phyloP scores from a whole-genome alignment of 2,888 invertebrate species.

The Dexiosoma caninum region DNA sequence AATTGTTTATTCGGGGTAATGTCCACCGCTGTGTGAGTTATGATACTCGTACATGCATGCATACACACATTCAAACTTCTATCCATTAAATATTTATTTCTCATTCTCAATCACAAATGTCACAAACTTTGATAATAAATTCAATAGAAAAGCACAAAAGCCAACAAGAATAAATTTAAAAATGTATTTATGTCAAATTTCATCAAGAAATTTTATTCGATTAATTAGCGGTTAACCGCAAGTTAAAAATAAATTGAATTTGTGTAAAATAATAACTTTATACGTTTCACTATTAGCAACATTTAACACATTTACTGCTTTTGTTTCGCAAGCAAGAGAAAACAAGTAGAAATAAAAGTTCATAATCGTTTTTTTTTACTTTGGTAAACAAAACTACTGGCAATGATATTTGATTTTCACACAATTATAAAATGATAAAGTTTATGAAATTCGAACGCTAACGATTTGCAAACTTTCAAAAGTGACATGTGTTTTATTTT shows the following conservation, averaged over 20 bases:
- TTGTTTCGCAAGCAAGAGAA: background rate
- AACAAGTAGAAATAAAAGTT: background rate
- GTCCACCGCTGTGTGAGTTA: too few species aligned
- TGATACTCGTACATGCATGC: too few species aligned
- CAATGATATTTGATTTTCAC: conserved; percentile 13
- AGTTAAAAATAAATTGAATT: conserved; percentile 68
- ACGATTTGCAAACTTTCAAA: background rate
- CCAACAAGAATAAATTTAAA: conserved; percentile 22
- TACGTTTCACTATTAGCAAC: background rate
- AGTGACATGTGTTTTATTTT: background rate
- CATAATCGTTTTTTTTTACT: background rate
- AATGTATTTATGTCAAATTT: conserved; percentile 57
- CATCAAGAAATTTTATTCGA: conserved; percentile 61
- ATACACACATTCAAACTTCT: too few species aligned
- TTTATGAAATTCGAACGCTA: background rate
- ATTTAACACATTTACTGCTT: background rate
- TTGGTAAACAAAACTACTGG: conserved; percentile 12
- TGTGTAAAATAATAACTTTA: conserved; percentile 16
- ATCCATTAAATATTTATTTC: too few species aligned
- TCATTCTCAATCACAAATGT: background rate
- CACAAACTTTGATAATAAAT: too few species aligned
- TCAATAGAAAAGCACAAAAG: background rate
- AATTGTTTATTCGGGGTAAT: too few species aligned
- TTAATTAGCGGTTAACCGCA: conserved; percentile 75
- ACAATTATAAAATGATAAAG: background rate